These are phyloP conservation scores for Drosophila repleta DNA, from an alignment of 1,140 invertebrate species.

Conservation along the genomic window DNA sequence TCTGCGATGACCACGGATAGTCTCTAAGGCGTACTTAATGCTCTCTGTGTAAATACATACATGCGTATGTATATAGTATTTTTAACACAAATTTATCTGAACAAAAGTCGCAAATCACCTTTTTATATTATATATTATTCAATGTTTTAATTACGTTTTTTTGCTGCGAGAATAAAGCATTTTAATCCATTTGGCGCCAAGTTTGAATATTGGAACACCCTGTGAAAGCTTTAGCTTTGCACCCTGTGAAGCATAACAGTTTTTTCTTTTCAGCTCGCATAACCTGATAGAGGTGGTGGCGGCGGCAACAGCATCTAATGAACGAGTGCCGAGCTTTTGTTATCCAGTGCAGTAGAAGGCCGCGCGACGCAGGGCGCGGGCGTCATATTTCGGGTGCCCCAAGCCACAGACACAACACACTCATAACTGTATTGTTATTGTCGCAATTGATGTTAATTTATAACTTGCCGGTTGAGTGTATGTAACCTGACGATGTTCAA, in stretches of 20 bases:
- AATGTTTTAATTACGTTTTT: slow-evolving; percentile 34
- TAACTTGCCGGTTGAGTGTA: slow-evolving; percentile 9
- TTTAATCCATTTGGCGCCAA: slow-evolving; percentile 18
- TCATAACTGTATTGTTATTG: slow-evolving; percentile 27
- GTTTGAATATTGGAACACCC: slow-evolving; percentile 22
- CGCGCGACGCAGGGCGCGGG: slow-evolving; percentile 16
- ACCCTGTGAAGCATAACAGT: slow-evolving; percentile 43
- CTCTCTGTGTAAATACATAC: slow-evolving; percentile 5
- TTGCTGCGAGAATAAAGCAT: slow-evolving; percentile 16
- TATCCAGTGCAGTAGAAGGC: slow-evolving; percentile 59
- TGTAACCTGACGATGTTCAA: slow-evolving; percentile 45
- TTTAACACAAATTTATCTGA: slow-evolving; percentile 17
- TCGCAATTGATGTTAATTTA: slow-evolving; percentile 57
- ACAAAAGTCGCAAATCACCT: slow-evolving; percentile 3
- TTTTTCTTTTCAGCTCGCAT: slow-evolving; percentile 12
- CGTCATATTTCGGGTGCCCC: slow-evolving; percentile 10
- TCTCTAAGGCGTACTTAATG: slow-evolving; percentile 27
- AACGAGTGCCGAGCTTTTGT: slow-evolving; percentile 45
- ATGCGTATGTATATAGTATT: slow-evolving; percentile 15
- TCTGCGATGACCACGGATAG: slow-evolving; percentile 64
- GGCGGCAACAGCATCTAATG: slow-evolving; percentile 32
- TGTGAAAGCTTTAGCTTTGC: slow-evolving; percentile 24
- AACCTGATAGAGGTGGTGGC: slow-evolving; percentile 14
- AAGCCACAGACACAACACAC: slow-evolving; percentile 3
- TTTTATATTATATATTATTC: slow-evolving; percentile 13